Conservation (phyloP, 2,888 invertebrate species). For the Fragum sueziense region DNA sequence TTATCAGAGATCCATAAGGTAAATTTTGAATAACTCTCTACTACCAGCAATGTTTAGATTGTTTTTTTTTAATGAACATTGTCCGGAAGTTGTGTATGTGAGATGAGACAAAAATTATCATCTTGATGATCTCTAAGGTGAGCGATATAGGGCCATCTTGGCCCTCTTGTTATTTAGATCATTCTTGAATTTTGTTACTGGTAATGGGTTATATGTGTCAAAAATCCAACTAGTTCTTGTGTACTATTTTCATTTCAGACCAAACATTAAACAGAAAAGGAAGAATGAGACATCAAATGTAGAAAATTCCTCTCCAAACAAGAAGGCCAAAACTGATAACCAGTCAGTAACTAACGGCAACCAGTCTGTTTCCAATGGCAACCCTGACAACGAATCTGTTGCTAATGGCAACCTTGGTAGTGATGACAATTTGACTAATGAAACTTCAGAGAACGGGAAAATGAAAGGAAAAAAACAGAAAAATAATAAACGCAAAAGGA, state of each 20-base stretch:
- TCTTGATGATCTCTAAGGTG: no score
- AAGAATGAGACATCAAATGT: conserved; percentile 14
- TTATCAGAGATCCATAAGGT: no score
- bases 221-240: no score
- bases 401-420: not conserved
- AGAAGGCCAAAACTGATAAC: conserved; percentile 1
- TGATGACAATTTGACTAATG: not conserved
- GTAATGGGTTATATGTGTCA: no score
- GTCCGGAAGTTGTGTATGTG: no score
- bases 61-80: no score
- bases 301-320: not conserved
- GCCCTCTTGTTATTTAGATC: no score
- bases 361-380: conserved; percentile 7
- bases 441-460: not conserved
- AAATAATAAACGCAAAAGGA: not conserved
- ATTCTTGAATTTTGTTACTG: no score
- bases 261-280: not conserved
- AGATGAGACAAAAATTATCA: no score
- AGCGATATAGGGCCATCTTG: no score
- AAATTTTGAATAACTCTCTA: no score
- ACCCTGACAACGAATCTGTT: not conserved
- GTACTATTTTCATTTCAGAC: conserved; percentile 8
- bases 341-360: conserved; percentile 8
- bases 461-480: not conserved
- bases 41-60: no score